Base-by-base conservation (phyloP, 2,797 vertebrate genomes). In the Apogon hyalosoma region DNA sequence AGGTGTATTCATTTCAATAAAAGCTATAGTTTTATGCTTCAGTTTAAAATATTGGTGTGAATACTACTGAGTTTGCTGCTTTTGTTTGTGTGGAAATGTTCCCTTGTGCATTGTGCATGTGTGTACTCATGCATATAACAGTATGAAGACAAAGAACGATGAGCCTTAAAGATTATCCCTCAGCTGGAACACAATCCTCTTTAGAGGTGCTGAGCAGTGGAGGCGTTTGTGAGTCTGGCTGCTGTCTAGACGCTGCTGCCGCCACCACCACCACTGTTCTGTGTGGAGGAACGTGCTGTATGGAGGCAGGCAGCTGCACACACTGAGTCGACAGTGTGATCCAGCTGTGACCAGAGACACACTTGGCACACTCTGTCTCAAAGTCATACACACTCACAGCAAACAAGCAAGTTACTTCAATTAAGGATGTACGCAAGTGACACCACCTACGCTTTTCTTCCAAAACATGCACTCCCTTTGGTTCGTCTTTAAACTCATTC, bases 91-190 rank as follows among this genome's bases (percentile, higher is more conserved):
- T 14, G 59, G n/a, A n/a, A 45, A 33, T 63, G 55, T 47, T 65
- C 21, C 7, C 6, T 2, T 45, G 31, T 9, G 41, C n/a, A 13
- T 33, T 15, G 18, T 43, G 49, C 2, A 11, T 10, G 39, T 12
- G 16, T 63, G 50, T 42, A 18, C 2, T 6, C 12, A 3, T 11
- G 31, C 31, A 39, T 18, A 16, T 65, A 59, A 36, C 53, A 36
- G 1, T 3, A 36, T 52, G 16, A 66, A 72, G 67, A 77, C 73
- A 72, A 63, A 72, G 64, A 77, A 11, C 51, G 67, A 80, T 39
- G 67, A 82, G 68, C 68, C 73, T 75, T 61, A 45, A 67, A 80
- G 77, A 80, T 85, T 63, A 80, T 75, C 71, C 62, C 51, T 10
- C 28, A 41, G 52, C 62, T 11, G 16, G 60, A 72, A 51, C 66